phyloP scores from a whole-genome alignment of 2,113 vertebrate species.

The Tichodroma muraria region DNA sequence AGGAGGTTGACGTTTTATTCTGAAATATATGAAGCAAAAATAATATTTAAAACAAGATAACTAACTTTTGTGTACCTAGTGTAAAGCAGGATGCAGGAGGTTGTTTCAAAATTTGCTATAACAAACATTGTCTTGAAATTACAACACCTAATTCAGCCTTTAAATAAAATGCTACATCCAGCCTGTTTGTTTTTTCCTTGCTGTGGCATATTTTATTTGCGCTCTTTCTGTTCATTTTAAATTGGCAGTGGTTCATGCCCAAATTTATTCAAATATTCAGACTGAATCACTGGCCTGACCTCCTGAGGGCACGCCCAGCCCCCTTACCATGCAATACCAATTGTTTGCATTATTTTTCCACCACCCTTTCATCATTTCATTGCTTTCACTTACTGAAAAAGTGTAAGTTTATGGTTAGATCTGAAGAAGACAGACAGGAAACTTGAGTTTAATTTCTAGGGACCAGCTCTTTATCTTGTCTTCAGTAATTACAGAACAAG shows the following conservation, averaged over 20 bases:
- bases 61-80: not conserved
- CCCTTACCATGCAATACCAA: not conserved
- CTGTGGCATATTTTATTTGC: not conserved
- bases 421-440: not conserved
- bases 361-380: not conserved
- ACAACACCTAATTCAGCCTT: not conserved
- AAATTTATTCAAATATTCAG: not conserved
- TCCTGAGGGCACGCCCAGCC: not conserved
- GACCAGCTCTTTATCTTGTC: not conserved
- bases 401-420: not conserved
- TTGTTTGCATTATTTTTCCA: not conserved
- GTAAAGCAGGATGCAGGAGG: not conserved
- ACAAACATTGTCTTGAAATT: not conserved
- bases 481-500: not conserved
- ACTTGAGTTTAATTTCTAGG: not conserved
- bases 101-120: not conserved
- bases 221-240: not conserved
- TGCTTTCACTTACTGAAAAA: not conserved
- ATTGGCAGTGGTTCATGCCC: not conserved
- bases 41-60: not conserved
- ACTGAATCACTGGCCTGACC: not conserved
- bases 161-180: not conserved
- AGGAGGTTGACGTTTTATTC: not conserved
- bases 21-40: constrained; percentile 39
- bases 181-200: not conserved